Evolutionary conservation across 2,888 invertebrate species (phyloP).

Genomic region (Kryphioiulus occultus): DNA sequence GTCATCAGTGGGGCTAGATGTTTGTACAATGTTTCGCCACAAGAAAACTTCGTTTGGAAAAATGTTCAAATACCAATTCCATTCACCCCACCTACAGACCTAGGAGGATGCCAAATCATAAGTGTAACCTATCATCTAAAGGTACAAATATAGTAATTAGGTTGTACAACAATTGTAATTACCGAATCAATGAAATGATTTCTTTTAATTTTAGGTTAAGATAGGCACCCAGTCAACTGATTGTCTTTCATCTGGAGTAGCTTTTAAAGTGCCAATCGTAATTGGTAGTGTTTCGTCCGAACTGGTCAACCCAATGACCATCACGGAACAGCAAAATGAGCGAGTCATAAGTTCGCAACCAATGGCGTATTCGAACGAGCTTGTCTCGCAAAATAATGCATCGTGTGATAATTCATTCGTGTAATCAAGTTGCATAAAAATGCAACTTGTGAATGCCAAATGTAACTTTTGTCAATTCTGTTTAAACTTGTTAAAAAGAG

Average conservation of each 20-base stretch:
- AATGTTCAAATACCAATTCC: conserved; percentile 6
- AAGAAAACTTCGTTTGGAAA: conserved; percentile 41
- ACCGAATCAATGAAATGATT: neutral
- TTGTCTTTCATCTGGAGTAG: neutral
- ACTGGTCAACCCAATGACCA: neutral
- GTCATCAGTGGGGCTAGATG: neutral
- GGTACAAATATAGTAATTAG: neutral
- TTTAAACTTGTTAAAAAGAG: too few relatives aligned
- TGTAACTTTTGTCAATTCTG: too few relatives aligned
- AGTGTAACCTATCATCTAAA: conserved; percentile 24
- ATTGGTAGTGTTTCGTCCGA: neutral
- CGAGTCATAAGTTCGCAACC: neutral
- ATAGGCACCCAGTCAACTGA: conserved; percentile 14
- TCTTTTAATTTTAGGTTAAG: neutral
- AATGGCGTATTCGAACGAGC: neutral
- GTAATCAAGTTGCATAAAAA: neutral
- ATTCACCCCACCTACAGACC: neutral
- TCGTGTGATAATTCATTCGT: neutral
- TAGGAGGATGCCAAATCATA: conserved; percentile 45
- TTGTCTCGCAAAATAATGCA: neutral
- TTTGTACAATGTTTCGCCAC: neutral
- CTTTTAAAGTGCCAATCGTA: conserved; percentile 20
- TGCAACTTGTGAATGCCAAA: too few relatives aligned
- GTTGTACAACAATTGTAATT: too few relatives aligned
- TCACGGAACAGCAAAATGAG: neutral